Percentiles rank a stretch among this genome's conserved stretches.
Evolutionary conservation across 2,888 invertebrate species (phyloP).

Genomic region (Sphaerophoria taeniata): DNA sequence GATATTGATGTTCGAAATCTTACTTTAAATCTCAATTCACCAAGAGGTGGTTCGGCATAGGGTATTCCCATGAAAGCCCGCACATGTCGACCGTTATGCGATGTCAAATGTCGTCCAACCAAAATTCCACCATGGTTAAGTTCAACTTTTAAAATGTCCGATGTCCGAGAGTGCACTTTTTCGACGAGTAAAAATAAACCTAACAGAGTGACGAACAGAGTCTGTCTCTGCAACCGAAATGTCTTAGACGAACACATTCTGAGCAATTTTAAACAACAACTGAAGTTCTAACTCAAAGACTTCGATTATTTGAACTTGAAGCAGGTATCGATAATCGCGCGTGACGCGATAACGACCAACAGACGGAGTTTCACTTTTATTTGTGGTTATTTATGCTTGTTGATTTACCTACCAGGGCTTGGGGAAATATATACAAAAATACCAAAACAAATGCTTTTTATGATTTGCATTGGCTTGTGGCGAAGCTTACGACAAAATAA

Average conservation of each 20-base stretch:
- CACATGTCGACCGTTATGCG: conserved; percentile 85
- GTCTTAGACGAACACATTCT: conserved; percentile 60
- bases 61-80: conserved; percentile 87
- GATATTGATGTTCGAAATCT: conserved; percentile 49
- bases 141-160: conserved; percentile 79
- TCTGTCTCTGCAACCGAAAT: conserved; percentile 40
- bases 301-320: conserved; percentile 66
- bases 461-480: too few species aligned
- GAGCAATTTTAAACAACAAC: conserved; percentile 48
- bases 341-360: too few species aligned
- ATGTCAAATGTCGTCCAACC: conserved; percentile 84
- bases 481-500: too few species aligned
- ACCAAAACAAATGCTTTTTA: too few species aligned
- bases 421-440: too few species aligned
- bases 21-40: conserved; percentile 87
- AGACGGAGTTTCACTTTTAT: too few species aligned
- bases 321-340: too few species aligned
- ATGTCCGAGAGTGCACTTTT: conserved; percentile 78
- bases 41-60: conserved; percentile 86
- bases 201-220: conserved; percentile 31
- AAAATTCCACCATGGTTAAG: conserved; percentile 84
- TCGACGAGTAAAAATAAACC: conserved; percentile 8
- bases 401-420: too few species aligned
- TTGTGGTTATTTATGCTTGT: too few species aligned
- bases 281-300: conserved; percentile 44